phyloP scores from a whole-genome alignment of 1,140 invertebrate species.

The Drosophila pachea region DNA sequence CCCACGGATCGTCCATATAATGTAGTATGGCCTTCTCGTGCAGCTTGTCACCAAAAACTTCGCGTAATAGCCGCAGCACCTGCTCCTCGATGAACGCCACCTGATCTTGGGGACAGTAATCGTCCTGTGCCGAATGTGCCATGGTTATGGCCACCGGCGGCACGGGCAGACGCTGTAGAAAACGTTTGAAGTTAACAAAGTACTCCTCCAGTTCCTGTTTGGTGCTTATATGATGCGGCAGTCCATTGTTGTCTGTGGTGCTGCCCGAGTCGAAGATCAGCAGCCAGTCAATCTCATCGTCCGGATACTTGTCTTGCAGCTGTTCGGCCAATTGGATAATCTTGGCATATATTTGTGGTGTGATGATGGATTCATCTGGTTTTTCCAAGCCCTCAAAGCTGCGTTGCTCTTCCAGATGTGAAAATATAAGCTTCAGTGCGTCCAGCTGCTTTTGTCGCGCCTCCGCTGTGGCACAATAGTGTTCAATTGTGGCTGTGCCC shows the following conservation, averaged over 20 bases:
- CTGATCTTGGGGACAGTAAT: conserved; percentile 90
- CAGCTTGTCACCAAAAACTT: conserved; percentile 70
- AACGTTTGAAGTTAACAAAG: conserved; percentile 81
- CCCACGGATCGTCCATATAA: conserved; percentile 77
- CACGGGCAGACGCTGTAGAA: conserved; percentile 83
- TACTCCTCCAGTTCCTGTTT: conserved; percentile 84
- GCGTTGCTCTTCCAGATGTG: conserved; percentile 82
- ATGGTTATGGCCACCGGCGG: conserved; percentile 88
- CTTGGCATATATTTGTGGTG: conserved; percentile 69
- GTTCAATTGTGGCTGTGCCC: conserved; percentile 43
- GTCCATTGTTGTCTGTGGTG: conserved; percentile 87
- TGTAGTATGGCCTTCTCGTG: conserved; percentile 71
- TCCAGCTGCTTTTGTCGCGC: conserved; percentile 81
- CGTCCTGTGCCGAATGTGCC: conserved; percentile 90
- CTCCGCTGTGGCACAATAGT: conserved; percentile 60
- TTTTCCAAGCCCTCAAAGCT: conserved; percentile 80
- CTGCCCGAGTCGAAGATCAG: conserved; percentile 90
- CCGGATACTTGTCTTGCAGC: conserved; percentile 80
- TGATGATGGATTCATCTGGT: conserved; percentile 56
- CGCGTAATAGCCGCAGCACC: conserved; percentile 80
- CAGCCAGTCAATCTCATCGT: conserved; percentile 87
- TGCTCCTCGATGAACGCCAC: conserved; percentile 85
- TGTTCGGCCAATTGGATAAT: conserved; percentile 80
- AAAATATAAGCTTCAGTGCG: conserved; percentile 83
- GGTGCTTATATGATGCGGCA: conserved; percentile 90